Conservation (phyloP, 2,888 invertebrate species). For the Agrotis exclamationis region DNA sequence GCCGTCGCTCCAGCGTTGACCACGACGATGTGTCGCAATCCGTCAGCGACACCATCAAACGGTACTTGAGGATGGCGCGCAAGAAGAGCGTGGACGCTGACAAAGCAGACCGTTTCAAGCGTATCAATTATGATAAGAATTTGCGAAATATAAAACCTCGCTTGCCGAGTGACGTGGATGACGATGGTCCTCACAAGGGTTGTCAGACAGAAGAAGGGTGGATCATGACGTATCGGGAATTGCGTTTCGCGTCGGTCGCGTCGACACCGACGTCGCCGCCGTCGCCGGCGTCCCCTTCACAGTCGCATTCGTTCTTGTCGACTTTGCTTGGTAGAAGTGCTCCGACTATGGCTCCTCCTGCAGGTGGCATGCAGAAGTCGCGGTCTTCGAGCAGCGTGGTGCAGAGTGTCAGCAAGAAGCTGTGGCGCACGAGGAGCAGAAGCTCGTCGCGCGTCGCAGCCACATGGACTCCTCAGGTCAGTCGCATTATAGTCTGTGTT, state of each 20-base stretch:
- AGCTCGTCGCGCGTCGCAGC: slow-evolving; percentile 93
- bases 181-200: slow-evolving; percentile 94
- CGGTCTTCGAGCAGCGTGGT: slow-evolving; percentile 97
- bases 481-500: slow-evolving; percentile 77
- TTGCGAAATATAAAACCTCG: slow-evolving; percentile 96
- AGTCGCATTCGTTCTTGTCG: slow-evolving; percentile 86
- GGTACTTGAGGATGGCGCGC: slow-evolving; percentile 96
- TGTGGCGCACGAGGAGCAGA: slow-evolving; percentile 96
- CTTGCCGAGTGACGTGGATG: slow-evolving; percentile 94
- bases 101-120: slow-evolving; percentile 95
- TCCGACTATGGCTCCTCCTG: slow-evolving; percentile 80
- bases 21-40: slow-evolving; percentile 97
- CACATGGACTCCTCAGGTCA: slow-evolving; percentile 97
- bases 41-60: slow-evolving; percentile 96
- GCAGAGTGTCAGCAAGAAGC: slow-evolving; percentile 96
- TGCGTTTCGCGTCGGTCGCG: slow-evolving; percentile 81
- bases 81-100: slow-evolving; percentile 96
- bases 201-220: slow-evolving; percentile 95
- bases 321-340: slow-evolving; percentile 82
- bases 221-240: slow-evolving; percentile 90
- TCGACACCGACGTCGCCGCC: slow-evolving; percentile 89
- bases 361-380: slow-evolving; percentile 97
- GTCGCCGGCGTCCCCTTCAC: slow-evolving; percentile 88
- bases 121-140: slow-evolving; percentile 97
- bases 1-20: slow-evolving; percentile 95